These are phyloP conservation scores for Drosophila lini DNA, from an alignment of 1,140 invertebrate genomes.

Conservation along the genomic window DNA sequence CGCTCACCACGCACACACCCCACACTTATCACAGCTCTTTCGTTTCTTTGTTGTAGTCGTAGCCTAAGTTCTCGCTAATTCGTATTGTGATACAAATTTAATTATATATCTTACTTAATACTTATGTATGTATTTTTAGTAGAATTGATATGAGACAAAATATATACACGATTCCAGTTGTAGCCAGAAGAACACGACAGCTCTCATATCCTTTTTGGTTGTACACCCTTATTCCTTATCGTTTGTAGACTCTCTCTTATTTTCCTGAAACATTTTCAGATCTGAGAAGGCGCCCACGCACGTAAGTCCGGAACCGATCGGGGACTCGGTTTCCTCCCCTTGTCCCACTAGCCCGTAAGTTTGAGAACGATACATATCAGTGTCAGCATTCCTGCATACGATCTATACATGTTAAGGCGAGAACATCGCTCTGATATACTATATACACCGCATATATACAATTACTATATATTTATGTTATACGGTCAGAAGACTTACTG, in stretches of 20 bases:
- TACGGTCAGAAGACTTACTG: slow-evolving; percentile 74
- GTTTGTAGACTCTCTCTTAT: slow-evolving; percentile 17
- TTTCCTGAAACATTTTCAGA: slow-evolving; percentile 19
- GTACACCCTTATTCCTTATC: slow-evolving; percentile 12
- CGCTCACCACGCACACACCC: slow-evolving; percentile 59
- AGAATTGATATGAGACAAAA: slow-evolving; percentile 77
- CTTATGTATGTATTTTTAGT: slow-evolving; percentile 80
- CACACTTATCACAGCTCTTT: slow-evolving; percentile 50
- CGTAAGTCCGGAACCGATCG: slow-evolving; percentile 49
- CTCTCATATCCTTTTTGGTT: slow-evolving; percentile 35
- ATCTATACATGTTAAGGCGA: slow-evolving; percentile 53
- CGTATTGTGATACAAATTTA: slow-evolving; percentile 78
- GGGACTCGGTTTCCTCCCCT: slow-evolving; percentile 20
- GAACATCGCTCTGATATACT: slow-evolving; percentile 32
- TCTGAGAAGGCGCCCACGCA: slow-evolving; percentile 14
- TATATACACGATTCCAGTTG: slow-evolving; percentile 75
- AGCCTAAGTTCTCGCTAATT: slow-evolving; percentile 79
- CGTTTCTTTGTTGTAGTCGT: slow-evolving; percentile 74
- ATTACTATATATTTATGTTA: slow-evolving; percentile 43
- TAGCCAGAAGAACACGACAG: slow-evolving; percentile 55
- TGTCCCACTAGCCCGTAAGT: slow-evolving; percentile 57
- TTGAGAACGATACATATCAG: slow-evolving; percentile 77
- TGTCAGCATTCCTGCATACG: slow-evolving; percentile 64
- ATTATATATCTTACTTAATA: slow-evolving; percentile 71
- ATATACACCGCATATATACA: slow-evolving; percentile 40